A percentile compares a stretch with the other conserved stretches of the same genome.
Conservation (phyloP, 2,113 vertebrate species). For the Phycodurus eques region DNA sequence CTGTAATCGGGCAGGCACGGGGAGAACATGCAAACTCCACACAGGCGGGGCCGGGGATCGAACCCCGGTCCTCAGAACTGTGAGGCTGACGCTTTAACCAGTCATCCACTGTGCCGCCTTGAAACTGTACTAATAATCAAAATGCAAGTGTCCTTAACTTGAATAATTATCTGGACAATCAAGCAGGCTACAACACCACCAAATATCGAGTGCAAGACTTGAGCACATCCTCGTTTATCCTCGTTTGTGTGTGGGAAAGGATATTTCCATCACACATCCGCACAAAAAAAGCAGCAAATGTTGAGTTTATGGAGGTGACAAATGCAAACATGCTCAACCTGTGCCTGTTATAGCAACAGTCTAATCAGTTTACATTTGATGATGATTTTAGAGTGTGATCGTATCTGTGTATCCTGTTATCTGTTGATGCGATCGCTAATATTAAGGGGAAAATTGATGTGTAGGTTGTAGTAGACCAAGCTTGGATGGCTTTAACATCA, state of each 20-base stretch:
- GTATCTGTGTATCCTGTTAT: background rate
- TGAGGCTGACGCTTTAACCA: too few relatives aligned
- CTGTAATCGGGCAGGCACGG: too few relatives aligned
- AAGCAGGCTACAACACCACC: too few relatives aligned
- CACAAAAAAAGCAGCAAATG: background rate
- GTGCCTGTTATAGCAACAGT: background rate
- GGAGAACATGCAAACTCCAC: too few relatives aligned
- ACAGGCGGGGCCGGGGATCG: too few relatives aligned
- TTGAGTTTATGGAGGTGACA: background rate
- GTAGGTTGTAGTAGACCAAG: background rate
- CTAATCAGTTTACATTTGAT: background rate
- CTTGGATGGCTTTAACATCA: background rate
- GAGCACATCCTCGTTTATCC: background rate
- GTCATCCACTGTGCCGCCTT: too few relatives aligned
- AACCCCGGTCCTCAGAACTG: too few relatives aligned
- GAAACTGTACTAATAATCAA: too few relatives aligned
- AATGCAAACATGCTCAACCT: background rate
- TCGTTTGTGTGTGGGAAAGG: background rate
- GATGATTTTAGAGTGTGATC: background rate
- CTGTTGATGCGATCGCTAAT: background rate
- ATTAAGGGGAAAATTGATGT: too few relatives aligned
- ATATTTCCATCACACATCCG: background rate
- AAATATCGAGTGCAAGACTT: background rate
- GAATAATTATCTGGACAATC: too few relatives aligned
- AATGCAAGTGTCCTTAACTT: too few relatives aligned